These are phyloP conservation scores for Lepidurus arcticus DNA, from an alignment of 1,140 invertebrate genomes.

Conservation along the genomic window DNA sequence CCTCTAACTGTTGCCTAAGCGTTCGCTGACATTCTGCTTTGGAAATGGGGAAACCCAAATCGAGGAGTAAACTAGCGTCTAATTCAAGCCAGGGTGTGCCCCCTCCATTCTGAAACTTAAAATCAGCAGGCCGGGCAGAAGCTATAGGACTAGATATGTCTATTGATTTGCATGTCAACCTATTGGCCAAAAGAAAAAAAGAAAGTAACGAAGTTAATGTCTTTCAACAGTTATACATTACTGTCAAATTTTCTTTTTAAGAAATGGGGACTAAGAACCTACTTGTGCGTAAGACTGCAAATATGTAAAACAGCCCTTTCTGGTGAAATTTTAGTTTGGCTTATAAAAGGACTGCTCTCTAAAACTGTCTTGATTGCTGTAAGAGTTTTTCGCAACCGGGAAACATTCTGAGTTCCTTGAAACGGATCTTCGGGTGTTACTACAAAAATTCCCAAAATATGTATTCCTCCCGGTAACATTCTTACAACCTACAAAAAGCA, in stretches of 20 bases:
- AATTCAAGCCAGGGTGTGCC: slow-evolving; percentile 56
- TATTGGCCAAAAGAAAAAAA: slow-evolving; percentile 36
- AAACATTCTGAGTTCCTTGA: slow-evolving; percentile 23
- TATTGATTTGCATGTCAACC: slow-evolving; percentile 42
- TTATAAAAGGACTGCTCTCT: slow-evolving; percentile 12
- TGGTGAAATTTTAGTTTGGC: slow-evolving; percentile 19
- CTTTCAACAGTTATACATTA: background rate
- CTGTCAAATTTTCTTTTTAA: background rate
- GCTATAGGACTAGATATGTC: slow-evolving; percentile 40
- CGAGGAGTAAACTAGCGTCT: slow-evolving; percentile 62
- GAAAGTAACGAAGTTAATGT: background rate
- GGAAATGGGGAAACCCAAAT: slow-evolving; percentile 57
- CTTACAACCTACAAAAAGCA: slow-evolving; percentile 30
- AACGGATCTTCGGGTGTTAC: slow-evolving; percentile 31
- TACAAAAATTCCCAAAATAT: slow-evolving; percentile 33
- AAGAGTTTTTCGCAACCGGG: slow-evolving; percentile 27
- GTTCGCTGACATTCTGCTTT: slow-evolving; percentile 52
- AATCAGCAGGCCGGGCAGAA: slow-evolving; percentile 43
- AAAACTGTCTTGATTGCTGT: slow-evolving; percentile 24
- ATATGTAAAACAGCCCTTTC: slow-evolving; percentile 33
- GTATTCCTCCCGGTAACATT: slow-evolving; percentile 32
- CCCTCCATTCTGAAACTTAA: slow-evolving; percentile 41
- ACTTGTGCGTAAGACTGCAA: slow-evolving; percentile 28
- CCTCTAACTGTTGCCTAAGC: slow-evolving; percentile 60
- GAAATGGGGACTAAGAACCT: background rate